A percentile compares a stretch with the other conserved stretches of the same genome.
These are phyloP conservation scores for Tautogolabrus adspersus DNA, from an alignment of 2,113 vertebrate species.

Conservation along the genomic window DNA sequence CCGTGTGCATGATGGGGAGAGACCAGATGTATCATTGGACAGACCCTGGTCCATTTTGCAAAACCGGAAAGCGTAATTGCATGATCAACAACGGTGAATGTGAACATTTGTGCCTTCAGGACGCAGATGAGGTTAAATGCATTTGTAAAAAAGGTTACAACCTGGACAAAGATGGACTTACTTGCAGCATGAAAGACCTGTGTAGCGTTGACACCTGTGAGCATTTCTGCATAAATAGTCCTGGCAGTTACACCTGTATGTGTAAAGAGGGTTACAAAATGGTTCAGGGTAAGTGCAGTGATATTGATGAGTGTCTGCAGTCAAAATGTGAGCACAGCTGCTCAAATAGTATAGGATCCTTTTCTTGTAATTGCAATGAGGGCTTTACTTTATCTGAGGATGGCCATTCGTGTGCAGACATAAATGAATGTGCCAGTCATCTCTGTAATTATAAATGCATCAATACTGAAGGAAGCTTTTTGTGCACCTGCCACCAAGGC, in stretches of 20 bases:
- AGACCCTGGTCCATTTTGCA: constrained; percentile 70
- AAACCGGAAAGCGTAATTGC: constrained; percentile 51
- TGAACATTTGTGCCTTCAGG: constrained; percentile 65
- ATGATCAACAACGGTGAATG: constrained; percentile 74
- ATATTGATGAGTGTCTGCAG: constrained; percentile 75
- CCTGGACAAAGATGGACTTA: constrained; percentile 64
- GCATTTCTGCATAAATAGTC: constrained; percentile 70
- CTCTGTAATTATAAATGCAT: constrained; percentile 69
- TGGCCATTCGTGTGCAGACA: constrained; percentile 65
- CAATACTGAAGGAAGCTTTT: constrained; percentile 76
- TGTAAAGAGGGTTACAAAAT: constrained; percentile 72
- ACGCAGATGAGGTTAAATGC: constrained; percentile 48
- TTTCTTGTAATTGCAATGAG: constrained; percentile 72
- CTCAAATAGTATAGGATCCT: constrained; percentile 75
- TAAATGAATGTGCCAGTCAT: constrained; percentile 68
- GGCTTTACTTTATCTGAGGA: constrained; percentile 70
- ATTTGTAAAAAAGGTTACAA: constrained; percentile 72
- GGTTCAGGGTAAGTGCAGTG: constrained; percentile 64
- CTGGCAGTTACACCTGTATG: constrained; percentile 70
- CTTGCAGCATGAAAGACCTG: constrained; percentile 56
- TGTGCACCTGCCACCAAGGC: constrained; percentile 54
- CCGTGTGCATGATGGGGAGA: background rate
- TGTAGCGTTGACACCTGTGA: constrained; percentile 71
- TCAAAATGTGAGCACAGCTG: constrained; percentile 73
- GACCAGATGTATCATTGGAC: constrained; percentile 62